A percentile compares a stretch with the other conserved stretches of the same genome.
These are phyloP conservation scores for Hoplodrina blanda DNA, from an alignment of 2,888 invertebrate species.

Conservation along the genomic window DNA sequence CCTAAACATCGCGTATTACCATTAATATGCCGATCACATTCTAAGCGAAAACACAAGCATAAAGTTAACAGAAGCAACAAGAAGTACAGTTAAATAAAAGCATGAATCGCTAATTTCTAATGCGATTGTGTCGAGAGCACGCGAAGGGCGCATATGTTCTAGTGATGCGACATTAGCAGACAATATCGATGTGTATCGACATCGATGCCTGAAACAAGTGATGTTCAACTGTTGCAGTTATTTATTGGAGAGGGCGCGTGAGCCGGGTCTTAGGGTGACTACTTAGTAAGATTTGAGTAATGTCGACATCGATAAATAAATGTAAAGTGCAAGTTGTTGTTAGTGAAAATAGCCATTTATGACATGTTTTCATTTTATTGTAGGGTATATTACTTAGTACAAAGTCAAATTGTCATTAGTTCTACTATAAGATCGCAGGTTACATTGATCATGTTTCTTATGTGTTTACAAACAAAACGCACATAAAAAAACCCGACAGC, in stretches of 20 bases:
- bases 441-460: background rate
- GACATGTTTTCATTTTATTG: background rate
- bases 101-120: conserved; percentile 69
- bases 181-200: conserved; percentile 64
- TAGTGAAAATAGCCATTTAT: background rate
- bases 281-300: conserved; percentile 8
- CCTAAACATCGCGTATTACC: conserved; percentile 17
- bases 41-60: conserved; percentile 17
- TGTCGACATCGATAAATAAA: conserved; percentile 59
- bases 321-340: background rate
- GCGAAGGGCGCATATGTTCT: conserved; percentile 63
- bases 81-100: conserved; percentile 66
- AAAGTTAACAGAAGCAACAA: conserved; percentile 61
- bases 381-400: background rate
- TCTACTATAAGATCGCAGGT: too few species aligned
- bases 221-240: conserved; percentile 84
- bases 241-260: conserved; percentile 76
- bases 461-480: background rate
- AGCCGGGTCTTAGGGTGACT: conserved; percentile 57
- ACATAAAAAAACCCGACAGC: background rate
- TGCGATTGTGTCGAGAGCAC: conserved; percentile 65
- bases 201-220: conserved; percentile 33
- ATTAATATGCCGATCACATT: conserved; percentile 58
- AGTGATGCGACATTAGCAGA: conserved; percentile 41
- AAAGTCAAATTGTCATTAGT: background rate